Evolutionary conservation across 1,140 invertebrate genomes (phyloP).

Genomic region (Luehdorfia chinensis): DNA sequence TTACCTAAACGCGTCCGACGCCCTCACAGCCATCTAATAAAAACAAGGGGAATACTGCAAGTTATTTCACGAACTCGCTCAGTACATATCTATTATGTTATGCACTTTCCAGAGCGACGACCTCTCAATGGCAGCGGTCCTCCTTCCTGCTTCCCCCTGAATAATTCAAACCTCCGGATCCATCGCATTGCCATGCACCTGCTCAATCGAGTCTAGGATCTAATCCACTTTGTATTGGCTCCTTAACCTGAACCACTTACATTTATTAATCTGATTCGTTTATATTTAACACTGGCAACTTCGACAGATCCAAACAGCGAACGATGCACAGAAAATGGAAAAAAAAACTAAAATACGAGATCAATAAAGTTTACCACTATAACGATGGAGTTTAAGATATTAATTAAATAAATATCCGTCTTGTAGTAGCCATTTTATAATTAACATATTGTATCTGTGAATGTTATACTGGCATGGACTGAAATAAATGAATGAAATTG

Average conservation of each 20-base stretch:
- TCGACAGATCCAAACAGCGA: too few species aligned
- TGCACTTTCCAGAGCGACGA: conserved; percentile 1
- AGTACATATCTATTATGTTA: background rate
- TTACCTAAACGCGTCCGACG: conserved; percentile 8
- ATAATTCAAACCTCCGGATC: conserved; percentile 14
- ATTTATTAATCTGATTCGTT: conserved; percentile 12
- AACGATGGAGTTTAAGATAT: too few species aligned
- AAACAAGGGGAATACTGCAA: conserved; percentile 2
- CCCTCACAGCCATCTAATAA: conserved; percentile 10
- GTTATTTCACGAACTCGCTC: background rate
- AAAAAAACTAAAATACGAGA: too few species aligned
- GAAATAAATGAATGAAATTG: too few species aligned
- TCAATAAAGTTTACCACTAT: too few species aligned
- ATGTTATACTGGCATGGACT: too few species aligned
- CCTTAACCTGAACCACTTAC: conserved; percentile 13
- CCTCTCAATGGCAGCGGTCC: background rate
- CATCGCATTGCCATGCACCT: background rate
- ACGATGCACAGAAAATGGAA: too few species aligned
- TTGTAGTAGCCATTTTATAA: too few species aligned
- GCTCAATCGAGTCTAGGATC: too few species aligned
- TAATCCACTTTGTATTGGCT: conserved; percentile 16
- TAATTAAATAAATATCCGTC: too few species aligned
- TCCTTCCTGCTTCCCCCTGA: conserved; percentile 9
- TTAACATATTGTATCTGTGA: background rate
- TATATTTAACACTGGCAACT: conserved; percentile 4